Evolutionary conservation across 2,113 vertebrate species (phyloP), one percentile per base, ranked within the genome.

Genomic region (Prinia subflava): DNA sequence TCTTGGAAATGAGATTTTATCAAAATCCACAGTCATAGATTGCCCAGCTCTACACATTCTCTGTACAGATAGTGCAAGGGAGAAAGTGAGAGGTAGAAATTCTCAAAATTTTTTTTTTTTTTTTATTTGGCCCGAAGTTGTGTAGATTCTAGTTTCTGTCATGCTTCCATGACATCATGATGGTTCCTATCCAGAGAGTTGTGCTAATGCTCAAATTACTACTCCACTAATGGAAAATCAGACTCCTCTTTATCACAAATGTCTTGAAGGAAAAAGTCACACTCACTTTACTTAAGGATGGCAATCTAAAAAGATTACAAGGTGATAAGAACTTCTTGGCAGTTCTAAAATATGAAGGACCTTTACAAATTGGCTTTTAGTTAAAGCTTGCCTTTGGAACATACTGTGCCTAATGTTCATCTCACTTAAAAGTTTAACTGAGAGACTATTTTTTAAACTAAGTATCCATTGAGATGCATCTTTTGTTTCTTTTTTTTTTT

Each of bases 401-500:
- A 22, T 31, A n/a, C 17, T 63, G 9, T 53, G 23, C 13, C 25
- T 83, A 83, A 49, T 30, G 21, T 60, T 71, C 21, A 21, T 52
- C 44, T 83, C 64, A 11, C 6, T 74, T n/a, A 70, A 63, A 81
- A 59, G 2, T 49, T 9, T 59, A 83, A 53, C n/a, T 50, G 21
- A 35, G 52, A 87, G 22, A 30, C 55, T 78, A 30, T 60, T 49
- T 71, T 25, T 35, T 18, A 0, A 41, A 60, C 35, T 65, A 87
- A 74, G 42, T 46, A 59, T 33, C 4, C 19, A 55, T 4, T 47
- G 25, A 63, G 5, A 14, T 1, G 33, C 10, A 52, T 2, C 1
- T 4, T 74, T 57, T n/a, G 6, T 28, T 62, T 2, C 0, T 13
- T 23, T 30, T 5, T 13, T 23, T 37, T 41, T 16, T 17, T 3